Percentiles rank a stretch among this genome's conserved stretches.
Conservation (phyloP, 2,888 invertebrate species). For the Amphipyra berbera region DNA sequence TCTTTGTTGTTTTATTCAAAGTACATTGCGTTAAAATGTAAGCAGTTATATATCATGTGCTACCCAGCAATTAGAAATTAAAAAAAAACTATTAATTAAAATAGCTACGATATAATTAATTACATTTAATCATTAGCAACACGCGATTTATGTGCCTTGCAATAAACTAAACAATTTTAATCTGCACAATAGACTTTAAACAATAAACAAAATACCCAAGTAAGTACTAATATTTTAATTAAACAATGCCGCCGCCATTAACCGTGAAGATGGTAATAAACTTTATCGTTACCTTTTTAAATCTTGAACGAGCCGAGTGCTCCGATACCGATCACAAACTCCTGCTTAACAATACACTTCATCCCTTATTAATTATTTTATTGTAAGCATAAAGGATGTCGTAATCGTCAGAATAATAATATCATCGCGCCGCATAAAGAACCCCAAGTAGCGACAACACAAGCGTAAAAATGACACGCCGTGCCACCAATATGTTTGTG, state of each 20-base stretch:
- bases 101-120: constrained; percentile 15
- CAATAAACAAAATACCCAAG: constrained; percentile 61
- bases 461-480: constrained; percentile 89
- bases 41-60: background rate
- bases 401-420: constrained; percentile 90
- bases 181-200: constrained; percentile 48
- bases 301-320: constrained; percentile 82
- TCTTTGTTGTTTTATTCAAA: constrained; percentile 3
- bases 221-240: constrained; percentile 60
- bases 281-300: constrained; percentile 79
- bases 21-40: background rate
- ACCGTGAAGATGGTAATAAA: constrained; percentile 77
- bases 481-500: constrained; percentile 88
- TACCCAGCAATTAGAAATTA: background rate
- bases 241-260: constrained; percentile 71
- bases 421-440: constrained; percentile 88
- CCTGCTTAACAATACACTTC: constrained; percentile 85
- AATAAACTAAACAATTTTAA: constrained; percentile 37
- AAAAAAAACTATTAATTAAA: constrained; percentile 3
- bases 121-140: constrained; percentile 30
- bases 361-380: constrained; percentile 90
- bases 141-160: constrained; percentile 22
- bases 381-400: constrained; percentile 89
- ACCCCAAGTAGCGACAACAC: constrained; percentile 89
- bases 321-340: constrained; percentile 86